Evolutionary conservation across 2,888 invertebrate species (phyloP).

Genomic region (Crioceris asparagi): DNA sequence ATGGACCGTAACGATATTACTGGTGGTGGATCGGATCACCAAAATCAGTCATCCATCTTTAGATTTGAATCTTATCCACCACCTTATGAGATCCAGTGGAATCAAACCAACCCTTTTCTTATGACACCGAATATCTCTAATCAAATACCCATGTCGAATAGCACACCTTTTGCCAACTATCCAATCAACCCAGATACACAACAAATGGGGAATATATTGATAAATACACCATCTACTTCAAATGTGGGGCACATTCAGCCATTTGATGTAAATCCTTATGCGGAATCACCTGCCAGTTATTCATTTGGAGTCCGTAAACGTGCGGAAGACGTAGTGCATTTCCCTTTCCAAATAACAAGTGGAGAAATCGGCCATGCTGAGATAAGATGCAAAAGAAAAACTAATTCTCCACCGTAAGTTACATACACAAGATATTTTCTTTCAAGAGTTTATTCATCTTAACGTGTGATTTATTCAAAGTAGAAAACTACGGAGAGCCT

Average conservation of each 20-base stretch:
- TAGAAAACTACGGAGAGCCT: too few relatives aligned
- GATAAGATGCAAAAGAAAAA: constrained; percentile 31
- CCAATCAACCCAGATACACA: too few relatives aligned
- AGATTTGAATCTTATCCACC: constrained; percentile 29
- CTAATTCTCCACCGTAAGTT: constrained; percentile 34
- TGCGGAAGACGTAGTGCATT: constrained; percentile 22
- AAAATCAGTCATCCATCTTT: constrained; percentile 29
- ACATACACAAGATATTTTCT: too few relatives aligned
- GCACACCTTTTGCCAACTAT: constrained; percentile 1
- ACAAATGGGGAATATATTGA: too few relatives aligned
- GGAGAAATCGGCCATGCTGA: constrained; percentile 13
- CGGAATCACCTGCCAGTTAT: constrained; percentile 16
- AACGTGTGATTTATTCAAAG: too few relatives aligned
- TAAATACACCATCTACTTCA: too few relatives aligned
- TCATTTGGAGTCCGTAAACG: constrained; percentile 17
- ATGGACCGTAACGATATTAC: constrained; percentile 29
- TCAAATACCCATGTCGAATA: too few relatives aligned
- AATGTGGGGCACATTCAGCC: not conserved
- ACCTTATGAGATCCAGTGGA: constrained; percentile 16
- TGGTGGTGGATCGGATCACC: constrained; percentile 32
- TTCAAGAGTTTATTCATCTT: too few relatives aligned
- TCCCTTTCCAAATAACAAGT: constrained; percentile 22
- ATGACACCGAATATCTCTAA: too few relatives aligned
- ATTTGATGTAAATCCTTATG: constrained; percentile 1
- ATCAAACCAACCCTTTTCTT: constrained; percentile 14